phyloP scores from a whole-genome alignment of 2,888 invertebrate species.

The Yponomeuta sedellus region DNA sequence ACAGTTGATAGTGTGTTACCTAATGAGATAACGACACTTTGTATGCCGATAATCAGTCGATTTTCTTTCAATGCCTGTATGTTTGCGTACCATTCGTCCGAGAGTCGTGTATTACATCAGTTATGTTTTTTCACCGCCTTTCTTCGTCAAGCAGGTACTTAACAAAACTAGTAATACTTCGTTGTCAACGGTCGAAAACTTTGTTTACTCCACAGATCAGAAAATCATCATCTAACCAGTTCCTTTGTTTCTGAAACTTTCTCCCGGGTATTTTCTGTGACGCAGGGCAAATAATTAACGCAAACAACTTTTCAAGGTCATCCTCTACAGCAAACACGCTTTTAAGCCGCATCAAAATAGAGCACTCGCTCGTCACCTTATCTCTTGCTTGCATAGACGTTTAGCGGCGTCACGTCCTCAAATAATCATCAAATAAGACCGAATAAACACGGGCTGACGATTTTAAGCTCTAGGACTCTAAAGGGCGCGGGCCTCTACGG shows the following conservation, averaged over 20 bases:
- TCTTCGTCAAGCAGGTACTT: no score
- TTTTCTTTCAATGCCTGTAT: no score
- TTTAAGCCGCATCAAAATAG: conserved; percentile 36
- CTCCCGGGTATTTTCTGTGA: conserved; percentile 36
- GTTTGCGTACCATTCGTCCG: no score
- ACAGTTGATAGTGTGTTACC: background rate
- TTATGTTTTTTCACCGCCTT: no score
- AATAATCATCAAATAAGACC: background rate
- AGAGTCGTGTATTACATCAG: no score
- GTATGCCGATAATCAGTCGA: background rate
- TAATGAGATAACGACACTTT: background rate
- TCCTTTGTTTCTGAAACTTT: conserved; percentile 12
- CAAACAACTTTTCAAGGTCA: conserved; percentile 15
- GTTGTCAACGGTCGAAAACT: no score
- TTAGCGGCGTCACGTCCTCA: background rate
- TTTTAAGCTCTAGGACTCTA: background rate
- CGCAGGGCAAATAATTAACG: conserved; percentile 28
- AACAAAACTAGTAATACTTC: no score
- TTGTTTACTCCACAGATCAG: no score
- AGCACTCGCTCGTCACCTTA: conserved; percentile 26
- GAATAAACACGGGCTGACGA: background rate
- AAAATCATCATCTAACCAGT: background rate
- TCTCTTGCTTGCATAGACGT: background rate
- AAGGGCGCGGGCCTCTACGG: no score
- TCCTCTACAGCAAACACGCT: conserved; percentile 19